A percentile compares a stretch with the other conserved stretches of the same genome.
phyloP scores from a whole-genome alignment of 2,113 vertebrate species.

The Psilopsiagon aymara region DNA sequence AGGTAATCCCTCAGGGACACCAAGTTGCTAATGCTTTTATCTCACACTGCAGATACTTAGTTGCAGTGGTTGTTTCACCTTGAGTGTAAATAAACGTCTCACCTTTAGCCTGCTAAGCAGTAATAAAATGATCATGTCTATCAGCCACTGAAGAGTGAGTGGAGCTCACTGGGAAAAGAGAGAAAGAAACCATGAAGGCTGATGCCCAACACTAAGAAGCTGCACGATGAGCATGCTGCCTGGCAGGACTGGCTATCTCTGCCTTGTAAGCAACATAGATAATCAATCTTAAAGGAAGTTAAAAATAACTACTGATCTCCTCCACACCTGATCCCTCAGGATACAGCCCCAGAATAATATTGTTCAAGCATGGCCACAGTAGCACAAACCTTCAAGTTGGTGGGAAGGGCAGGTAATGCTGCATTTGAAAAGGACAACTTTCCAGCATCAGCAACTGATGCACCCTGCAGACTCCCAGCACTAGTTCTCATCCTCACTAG shows the following conservation, averaged over 20 bases:
- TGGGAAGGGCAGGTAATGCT: background rate
- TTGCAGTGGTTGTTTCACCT: background rate
- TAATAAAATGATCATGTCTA: background rate
- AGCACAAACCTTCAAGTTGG: background rate
- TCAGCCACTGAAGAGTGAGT: background rate
- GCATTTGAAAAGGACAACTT: background rate
- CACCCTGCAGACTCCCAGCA: background rate
- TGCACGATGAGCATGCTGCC: rapidly evolving
- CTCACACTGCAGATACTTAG: background rate
- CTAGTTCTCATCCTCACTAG: background rate
- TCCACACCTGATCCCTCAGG: background rate
- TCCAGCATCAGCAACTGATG: background rate
- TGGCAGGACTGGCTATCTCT: background rate
- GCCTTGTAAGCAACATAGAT: background rate
- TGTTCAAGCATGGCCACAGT: background rate
- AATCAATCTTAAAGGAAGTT: background rate
- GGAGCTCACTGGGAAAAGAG: background rate
- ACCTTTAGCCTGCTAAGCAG: background rate
- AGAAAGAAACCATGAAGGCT: background rate
- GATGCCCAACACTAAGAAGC: background rate
- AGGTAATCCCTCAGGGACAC: background rate
- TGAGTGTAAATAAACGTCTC: background rate
- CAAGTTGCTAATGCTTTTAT: background rate
- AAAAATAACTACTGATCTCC: background rate
- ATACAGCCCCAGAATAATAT: background rate